Evolutionary conservation across 2,888 invertebrate species (phyloP), one percentile per base, ranked within the genome.

Genomic region (Heliconius cydno): DNA sequence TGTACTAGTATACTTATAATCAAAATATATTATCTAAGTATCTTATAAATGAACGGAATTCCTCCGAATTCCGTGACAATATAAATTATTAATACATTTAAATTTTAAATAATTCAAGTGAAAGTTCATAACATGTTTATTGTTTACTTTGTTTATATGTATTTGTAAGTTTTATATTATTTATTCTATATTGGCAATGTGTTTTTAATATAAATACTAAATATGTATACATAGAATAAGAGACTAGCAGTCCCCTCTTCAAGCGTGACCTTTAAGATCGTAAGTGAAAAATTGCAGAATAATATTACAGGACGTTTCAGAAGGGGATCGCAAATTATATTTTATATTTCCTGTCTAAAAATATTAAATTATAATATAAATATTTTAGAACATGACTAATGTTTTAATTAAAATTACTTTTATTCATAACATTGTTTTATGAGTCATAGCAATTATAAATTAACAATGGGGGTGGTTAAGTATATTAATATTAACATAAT

Each of bases 261-360:
- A 77, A 70, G 52, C 70, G 66, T 81, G 78, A 76, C 79, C 80
- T 77, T 46, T 77, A 80, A 79, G 78, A 78, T 65, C 66, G n/a
- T 81, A 83, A 83, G 82, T 83, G 82, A 79, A 82, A 82, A 83
- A 83, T 82, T 80, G 77, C 83, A 75, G 79, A 78, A 80, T 78
- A 68, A 79, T 68, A 68, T 79, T 76, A 78, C 76, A 77, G 66
- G 76, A 81, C 65, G 76, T 79, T 79, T 81, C 79, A 78, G 79
- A 79, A 78, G 82, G 81, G 79, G 74, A 68, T 79, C 34, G 28
- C 57, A 57, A 74, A 73, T 78, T 74, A 38, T 60, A 38, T 66
- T 30, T 74, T 68, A 67, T 66, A 38, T 30, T 38, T 77, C 74
- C 63, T 65, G 13, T 25, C 41, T 65, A 41, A 65, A 60, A 65